Base-by-base conservation (phyloP, 1,140 invertebrate genomes). In the Psix sp. region DNA sequence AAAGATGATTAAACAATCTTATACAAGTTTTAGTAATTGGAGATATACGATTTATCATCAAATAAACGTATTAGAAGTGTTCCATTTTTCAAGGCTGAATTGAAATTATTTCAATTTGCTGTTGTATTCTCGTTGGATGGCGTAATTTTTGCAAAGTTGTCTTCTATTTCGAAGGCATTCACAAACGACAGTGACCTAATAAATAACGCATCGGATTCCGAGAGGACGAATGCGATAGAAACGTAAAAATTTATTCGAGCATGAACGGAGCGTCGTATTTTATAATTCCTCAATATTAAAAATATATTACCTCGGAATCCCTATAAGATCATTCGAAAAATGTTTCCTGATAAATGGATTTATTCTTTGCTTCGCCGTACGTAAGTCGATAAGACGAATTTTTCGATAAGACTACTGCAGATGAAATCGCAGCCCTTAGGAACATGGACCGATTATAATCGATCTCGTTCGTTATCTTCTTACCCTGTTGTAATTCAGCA, bases 361-460 rank as follows among this genome's bases (percentile, higher is more conserved):
- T 39, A 48, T 62, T 62, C 46, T 60, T 29, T 46, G 4, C 14
- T 52, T 11, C 9, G 6, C 1, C 16, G 9, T 49, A 21, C 33
- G 7, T 40, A 46, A 48, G 18, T 20, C 35, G 16, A 49, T 43
- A 52, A 42, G 18, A 57, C 43, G 35, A 62, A 62, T 15, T 48
- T 46, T 11, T n/a, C 20, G 43, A 38, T 48, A 39, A 54, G 40
- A 13, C 15, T 26, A 13, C 3, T 40, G 13, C 3, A 40, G 43
- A 60, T 60, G 45, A 48, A 60, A 60, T 48, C 16, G 36, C 40
- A 14, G 24, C 26, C 35, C 39, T 9, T 48, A 46, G 36, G 42
- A 35, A 46, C 21, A 7, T 26, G 7, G 15, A 38, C 38, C 21
- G 20, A 36, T 38, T 4, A 33, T 20, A 60, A 45, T 45, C 38